These are phyloP conservation scores for Platycheirus albimanus DNA, from an alignment of 2,888 invertebrate genomes.

Conservation along the genomic window DNA sequence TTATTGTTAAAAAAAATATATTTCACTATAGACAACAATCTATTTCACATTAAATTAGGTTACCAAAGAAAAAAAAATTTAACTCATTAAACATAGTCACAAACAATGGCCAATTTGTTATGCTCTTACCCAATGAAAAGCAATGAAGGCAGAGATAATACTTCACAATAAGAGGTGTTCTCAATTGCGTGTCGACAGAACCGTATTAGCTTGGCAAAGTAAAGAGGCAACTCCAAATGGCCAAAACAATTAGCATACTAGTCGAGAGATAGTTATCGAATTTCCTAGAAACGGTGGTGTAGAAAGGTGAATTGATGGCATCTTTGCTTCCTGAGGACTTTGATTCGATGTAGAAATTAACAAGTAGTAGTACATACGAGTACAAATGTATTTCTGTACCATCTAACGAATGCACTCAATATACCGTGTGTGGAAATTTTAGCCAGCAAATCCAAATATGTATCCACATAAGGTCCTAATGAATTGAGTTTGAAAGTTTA, in stretches of 20 bases:
- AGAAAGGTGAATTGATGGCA: conserved; percentile 60
- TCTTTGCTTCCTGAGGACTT: conserved; percentile 48
- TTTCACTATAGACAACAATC: conserved; percentile 26
- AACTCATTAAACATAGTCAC: conserved; percentile 29
- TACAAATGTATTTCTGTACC: too few species aligned
- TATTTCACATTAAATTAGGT: conserved; percentile 36
- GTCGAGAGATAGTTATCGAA: conserved; percentile 48
- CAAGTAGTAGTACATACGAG: too few species aligned
- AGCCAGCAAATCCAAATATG: conserved; percentile 19
- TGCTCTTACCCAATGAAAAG: conserved; percentile 35
- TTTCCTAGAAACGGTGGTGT: conserved; percentile 28
- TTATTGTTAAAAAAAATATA: conserved; percentile 20
- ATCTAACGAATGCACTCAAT: too few species aligned
- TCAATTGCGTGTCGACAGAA: conserved; percentile 55
- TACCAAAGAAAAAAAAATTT: conserved; percentile 25
- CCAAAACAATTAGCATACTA: conserved; percentile 55
- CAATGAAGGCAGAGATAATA: conserved; percentile 7
- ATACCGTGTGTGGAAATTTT: background rate
- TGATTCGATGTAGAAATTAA: conserved; percentile 45
- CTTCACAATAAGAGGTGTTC: conserved; percentile 4
- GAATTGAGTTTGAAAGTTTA: conserved; percentile 18
- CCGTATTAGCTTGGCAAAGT: conserved; percentile 16
- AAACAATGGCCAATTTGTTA: conserved; percentile 65
- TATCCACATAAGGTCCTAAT: conserved; percentile 8
- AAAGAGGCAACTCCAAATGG: conserved; percentile 42